Evolutionary conservation across 2,113 vertebrate genomes (phyloP), one percentile per base, ranked within the genome.

Genomic region (Sebastes fasciatus): DNA sequence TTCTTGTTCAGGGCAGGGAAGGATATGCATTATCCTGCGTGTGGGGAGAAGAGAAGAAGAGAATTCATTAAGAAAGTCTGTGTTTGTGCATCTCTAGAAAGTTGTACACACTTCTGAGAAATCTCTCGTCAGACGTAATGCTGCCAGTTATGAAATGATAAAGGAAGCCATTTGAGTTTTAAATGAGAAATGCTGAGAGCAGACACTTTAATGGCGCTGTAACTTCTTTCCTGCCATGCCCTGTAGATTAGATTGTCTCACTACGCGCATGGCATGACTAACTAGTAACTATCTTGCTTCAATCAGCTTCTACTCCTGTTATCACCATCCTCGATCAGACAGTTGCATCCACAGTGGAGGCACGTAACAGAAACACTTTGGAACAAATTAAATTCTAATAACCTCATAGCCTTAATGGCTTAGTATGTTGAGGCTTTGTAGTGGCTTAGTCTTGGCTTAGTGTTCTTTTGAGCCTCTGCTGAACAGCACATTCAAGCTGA

Each of bases 1-100:
- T 96, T 97, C 96, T 97, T 96, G 96, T 96, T 97, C 96, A 95
- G 94, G 94, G 91, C 91, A 87, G 91, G 95, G 95, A 94, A 95
- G 95, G 95, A 97, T 96, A 95, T 97, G 97, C 98, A 99, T 99
- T 97, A 97, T 98, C 97, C 97, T 97, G 94, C 86, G 51, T 77
- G 68, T 23, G 10, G 57, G n/a, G n/a, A 74, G 62, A 48, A 75
- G 61, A 86, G 26, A 42, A 64, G 19, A 21, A 75, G 1, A 80
- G 9, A 58, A 52, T 46, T 63, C 13, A 77, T 78, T 19, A 74
- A 55, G 52, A 21, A 58, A 43, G 26, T 80, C 4, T 6, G 6
- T 75, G 12, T 65, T 42, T 67, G 43, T 72, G 58, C 55, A 77
- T 79, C 10, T 63, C 17, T 70, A 17, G 13, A 79, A 78, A 60